Base-by-base conservation (phyloP, 2,888 invertebrate genomes). In the Spatulosminthurus flaviceps region DNA sequence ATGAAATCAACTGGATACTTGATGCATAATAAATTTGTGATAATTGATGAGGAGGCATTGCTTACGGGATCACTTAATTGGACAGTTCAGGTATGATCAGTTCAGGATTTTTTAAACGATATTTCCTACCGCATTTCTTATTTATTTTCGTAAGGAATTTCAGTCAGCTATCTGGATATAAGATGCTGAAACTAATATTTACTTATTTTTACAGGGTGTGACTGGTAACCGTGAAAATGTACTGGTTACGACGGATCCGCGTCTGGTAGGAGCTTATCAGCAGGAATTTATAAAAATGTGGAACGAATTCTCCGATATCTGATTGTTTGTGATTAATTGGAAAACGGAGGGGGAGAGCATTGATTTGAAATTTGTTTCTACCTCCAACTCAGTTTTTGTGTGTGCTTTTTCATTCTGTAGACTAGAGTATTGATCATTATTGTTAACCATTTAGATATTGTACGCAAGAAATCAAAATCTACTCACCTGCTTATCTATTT, bases 21-120 rank as follows among this genome's bases (percentile, higher is more conserved):
- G 80, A 89, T 89, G 89, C 89, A 89, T 83, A 89, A 89, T 85
- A 89, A 89, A 84, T 89, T 89, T 86, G 87, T 86, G 1, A 83
- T 89, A 9, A 86, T 89, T 67, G 89, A 89, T 81, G 84, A 85
- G 4, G 85, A 85, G 21, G 81, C 87, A 28, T 83, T 89, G 0
- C 84, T 89, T 7, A 88, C 87, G 81, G 90, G 90, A 19, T 89
- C 89, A 1, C 88, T 90, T 81, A 90, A 90, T 85, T 90, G 89
- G 89, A 89, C 89, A 16, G 84, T 87, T 43, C 87, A 87, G 81
- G 89, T 89, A 26, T 86, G 26, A 5, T 51, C 51, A 9, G 26
- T 24, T 73, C 4, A 26, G 22, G 51, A 24, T 72, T 24, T 42
- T 42, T 42, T 0, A 21, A 29, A 71, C 34, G 11, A 24, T n/a